Evolutionary conservation across 2,113 vertebrate genomes (phyloP).

Genomic region (Onychostruthus taczanowskii): DNA sequence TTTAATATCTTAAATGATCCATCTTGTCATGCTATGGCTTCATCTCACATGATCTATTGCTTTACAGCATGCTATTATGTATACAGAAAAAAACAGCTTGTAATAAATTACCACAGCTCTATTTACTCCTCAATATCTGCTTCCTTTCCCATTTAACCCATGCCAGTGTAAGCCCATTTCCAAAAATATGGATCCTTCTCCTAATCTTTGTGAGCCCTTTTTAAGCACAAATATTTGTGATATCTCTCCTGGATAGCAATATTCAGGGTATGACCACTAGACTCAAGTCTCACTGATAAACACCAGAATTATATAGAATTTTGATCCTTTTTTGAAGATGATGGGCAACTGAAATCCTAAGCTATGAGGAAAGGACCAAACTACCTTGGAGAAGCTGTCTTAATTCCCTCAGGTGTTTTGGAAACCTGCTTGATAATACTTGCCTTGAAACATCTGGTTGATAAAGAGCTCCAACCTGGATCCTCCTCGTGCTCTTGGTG

Average conservation of each 20-base stretch:
- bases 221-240: neutral
- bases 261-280: neutral
- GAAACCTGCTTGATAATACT: neutral
- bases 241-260: neutral
- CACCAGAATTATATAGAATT: neutral
- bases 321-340: neutral
- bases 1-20: constrained; percentile 60
- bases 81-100: neutral
- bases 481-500: neutral
- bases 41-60: constrained; percentile 51
- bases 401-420: neutral
- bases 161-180: neutral
- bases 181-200: neutral
- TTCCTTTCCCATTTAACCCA: neutral
- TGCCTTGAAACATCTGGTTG: neutral
- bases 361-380: neutral
- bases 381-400: neutral
- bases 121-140: neutral
- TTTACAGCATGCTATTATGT: constrained; percentile 5
- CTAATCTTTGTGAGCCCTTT: neutral
- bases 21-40: constrained; percentile 37
- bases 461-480: neutral
- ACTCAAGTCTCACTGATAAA: neutral
- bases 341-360: neutral
- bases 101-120: constrained; percentile 46